Conservation (phyloP, 1,140 invertebrate genomes). For the Diprion similis region DNA sequence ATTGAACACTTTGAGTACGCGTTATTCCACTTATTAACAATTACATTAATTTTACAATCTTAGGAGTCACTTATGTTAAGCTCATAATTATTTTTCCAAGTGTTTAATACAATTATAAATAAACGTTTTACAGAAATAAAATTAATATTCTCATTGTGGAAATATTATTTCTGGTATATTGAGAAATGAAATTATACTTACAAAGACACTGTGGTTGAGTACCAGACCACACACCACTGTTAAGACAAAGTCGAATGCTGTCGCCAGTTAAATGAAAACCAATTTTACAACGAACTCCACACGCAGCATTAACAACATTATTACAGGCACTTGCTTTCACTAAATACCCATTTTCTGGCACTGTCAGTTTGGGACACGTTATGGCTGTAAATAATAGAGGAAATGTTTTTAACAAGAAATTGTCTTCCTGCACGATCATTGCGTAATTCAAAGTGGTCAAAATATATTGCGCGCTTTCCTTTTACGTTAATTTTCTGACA, state of each 20-base stretch:
- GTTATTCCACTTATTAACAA: too few species aligned
- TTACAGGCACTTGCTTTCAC: slow-evolving; percentile 68
- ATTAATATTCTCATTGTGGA: too few species aligned
- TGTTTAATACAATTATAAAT: too few species aligned
- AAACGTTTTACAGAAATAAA: slow-evolving; percentile 6
- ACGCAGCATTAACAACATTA: slow-evolving; percentile 74
- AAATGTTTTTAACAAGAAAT: slow-evolving; percentile 24
- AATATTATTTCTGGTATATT: not conserved
- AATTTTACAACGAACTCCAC: slow-evolving; percentile 72
- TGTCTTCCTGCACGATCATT: slow-evolving; percentile 43
- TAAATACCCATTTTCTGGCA: slow-evolving; percentile 73
- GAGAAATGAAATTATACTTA: slow-evolving; percentile 46
- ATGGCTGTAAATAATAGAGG: slow-evolving; percentile 57
- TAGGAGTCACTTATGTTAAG: too few species aligned
- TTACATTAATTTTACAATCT: too few species aligned
- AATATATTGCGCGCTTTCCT: too few species aligned
- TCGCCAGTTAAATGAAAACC: slow-evolving; percentile 71
- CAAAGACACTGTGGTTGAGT: slow-evolving; percentile 66
- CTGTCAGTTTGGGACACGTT: slow-evolving; percentile 65
- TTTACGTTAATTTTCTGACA: too few species aligned
- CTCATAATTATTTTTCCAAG: too few species aligned
- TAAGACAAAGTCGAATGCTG: slow-evolving; percentile 71
- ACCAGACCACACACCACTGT: slow-evolving; percentile 74
- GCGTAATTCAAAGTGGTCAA: slow-evolving; percentile 2
- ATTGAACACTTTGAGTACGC: too few species aligned